Base-by-base conservation (phyloP, 2,888 invertebrate species). In the Caradrina kadenii region DNA sequence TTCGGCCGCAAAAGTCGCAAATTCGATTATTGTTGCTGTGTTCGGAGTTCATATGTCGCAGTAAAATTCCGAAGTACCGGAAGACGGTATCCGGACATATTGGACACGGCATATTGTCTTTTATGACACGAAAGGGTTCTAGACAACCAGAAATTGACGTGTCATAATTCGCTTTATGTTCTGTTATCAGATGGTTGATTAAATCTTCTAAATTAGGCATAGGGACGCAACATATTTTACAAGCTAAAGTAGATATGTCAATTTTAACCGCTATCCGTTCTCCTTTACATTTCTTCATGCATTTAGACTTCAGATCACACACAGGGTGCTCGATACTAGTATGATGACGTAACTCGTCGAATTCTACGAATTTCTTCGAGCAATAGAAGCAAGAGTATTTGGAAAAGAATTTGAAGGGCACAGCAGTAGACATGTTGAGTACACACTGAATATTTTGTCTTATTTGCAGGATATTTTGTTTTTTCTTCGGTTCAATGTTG, bases 331-430 rank as follows among this genome's bases (percentile, higher is more conserved):
- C 92, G 0, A 80, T 49, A 1, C 74, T 66, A 0, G 93, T 94
- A 55, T 95, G 95, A 0, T 87, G 82, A 59, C 89, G 92, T 1
- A 96, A 77, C 0, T 94, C 94, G 0, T 94, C 94, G 54, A 93
- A 93, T 50, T 96, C 93, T 0, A 88, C 83, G 48, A 92, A 94
- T 68, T 91, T 92, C 70, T 90, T 90, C 0, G 93, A 90, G 62
- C 95, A 96, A 80, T 94, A 93, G 76, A 95, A 96, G 63, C 95
- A 96, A 1, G 90, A 89, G 63, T 87, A 95, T 69, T 91, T 93
- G 0, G 92, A 89, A 71, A 94, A 92, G 73, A 93, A 96, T 73
- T 92, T 93, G 60, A 96, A 96, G 0, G 95, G 95, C 4, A 92
- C 78, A 0, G 93, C 95, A 0, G 93, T 94, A 0, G 96, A 94